phyloP scores from a whole-genome alignment of 1,140 invertebrate species.

The Thrips palmi region DNA sequence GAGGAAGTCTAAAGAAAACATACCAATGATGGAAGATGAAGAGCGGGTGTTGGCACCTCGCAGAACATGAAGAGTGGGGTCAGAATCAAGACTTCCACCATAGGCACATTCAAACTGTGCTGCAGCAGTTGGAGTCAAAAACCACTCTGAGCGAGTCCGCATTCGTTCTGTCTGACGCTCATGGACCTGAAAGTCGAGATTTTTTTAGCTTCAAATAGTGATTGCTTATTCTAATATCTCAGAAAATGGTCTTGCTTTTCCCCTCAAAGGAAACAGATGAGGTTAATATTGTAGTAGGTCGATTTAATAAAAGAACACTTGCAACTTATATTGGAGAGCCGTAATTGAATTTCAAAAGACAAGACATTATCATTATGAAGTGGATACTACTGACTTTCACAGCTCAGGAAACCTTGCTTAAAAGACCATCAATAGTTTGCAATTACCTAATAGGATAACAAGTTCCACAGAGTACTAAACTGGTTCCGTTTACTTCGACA shows the following conservation, averaged over 20 bases:
- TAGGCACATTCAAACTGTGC: too few relatives aligned
- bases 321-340: not conserved
- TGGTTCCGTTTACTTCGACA: too few relatives aligned
- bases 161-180: slow-evolving; percentile 83
- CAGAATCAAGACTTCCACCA: too few relatives aligned
- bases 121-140: slow-evolving; percentile 45
- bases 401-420: too few relatives aligned
- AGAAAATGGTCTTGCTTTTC: too few relatives aligned
- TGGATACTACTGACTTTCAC: too few relatives aligned
- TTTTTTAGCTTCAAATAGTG: not conserved
- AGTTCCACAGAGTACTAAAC: too few relatives aligned
- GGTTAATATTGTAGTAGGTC: not conserved
- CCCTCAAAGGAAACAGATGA: not conserved
- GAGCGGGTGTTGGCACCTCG: slow-evolving; percentile 24
- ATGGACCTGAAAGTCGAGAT: slow-evolving; percentile 47
- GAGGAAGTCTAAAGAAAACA: slow-evolving; percentile 10
- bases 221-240: too few relatives aligned
- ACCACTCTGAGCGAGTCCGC: slow-evolving; percentile 87
- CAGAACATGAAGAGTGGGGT: slow-evolving; percentile 27
- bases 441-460: too few relatives aligned
- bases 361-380: slow-evolving; percentile 1
- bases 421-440: too few relatives aligned
- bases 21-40: slow-evolving; percentile 27
- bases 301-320: not conserved
- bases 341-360: not conserved